These are phyloP conservation scores for Salvelinus namaycush DNA, from an alignment of 2,113 vertebrate species.

Conservation along the genomic window DNA sequence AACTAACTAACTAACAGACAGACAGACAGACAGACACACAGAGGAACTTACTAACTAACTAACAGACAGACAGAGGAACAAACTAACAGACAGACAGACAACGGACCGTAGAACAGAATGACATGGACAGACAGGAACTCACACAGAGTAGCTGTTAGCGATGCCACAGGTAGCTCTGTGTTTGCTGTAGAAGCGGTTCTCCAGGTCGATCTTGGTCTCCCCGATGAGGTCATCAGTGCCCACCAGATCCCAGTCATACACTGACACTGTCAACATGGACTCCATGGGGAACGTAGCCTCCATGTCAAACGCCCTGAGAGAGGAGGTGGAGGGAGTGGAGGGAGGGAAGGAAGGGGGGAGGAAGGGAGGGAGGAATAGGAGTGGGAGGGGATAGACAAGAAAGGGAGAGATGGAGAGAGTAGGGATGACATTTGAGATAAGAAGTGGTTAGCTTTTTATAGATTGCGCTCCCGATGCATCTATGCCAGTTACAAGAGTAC, in stretches of 20 bases:
- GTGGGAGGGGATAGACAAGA: not conserved
- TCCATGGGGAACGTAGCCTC: conserved; percentile 97
- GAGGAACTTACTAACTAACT: no score
- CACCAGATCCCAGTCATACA: conserved; percentile 98
- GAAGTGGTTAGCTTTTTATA: no score
- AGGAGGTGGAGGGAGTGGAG: no score
- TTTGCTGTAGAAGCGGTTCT: conserved; percentile 98
- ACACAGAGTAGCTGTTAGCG: conserved; percentile 85
- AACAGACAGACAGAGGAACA: no score
- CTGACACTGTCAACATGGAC: conserved; percentile 91
- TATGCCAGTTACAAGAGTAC: no score
- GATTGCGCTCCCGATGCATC: no score
- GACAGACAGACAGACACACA: no score
- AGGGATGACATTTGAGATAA: not conserved
- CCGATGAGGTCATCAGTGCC: conserved; percentile 96
- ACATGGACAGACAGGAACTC: conserved; percentile 27
- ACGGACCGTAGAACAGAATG: no score
- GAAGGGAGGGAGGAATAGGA: not conserved
- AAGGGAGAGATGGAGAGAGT: not conserved
- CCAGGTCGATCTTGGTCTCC: conserved; percentile 95
- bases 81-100: no score
- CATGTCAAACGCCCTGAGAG: conserved; percentile 90
- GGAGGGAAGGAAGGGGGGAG: no score
- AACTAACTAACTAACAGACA: no score
- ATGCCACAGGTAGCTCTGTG: conserved; percentile 93